phyloP scores from a whole-genome alignment of 37 sponge, comb jelly and placozoan genomes.

The Cliona cf. orientalis region DNA sequence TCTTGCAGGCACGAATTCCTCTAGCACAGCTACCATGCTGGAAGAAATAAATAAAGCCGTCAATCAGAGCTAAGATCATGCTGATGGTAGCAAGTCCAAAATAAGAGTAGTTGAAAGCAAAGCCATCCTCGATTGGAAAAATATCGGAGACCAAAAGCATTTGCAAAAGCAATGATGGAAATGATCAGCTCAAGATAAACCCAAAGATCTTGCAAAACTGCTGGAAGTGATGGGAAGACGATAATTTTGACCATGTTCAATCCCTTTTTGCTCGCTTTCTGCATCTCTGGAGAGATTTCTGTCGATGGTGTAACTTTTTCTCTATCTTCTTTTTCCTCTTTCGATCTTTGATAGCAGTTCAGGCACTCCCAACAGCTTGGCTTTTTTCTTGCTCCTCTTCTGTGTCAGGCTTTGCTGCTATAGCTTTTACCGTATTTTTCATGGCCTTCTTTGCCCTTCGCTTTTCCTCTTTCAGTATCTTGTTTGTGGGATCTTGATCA shows the following conservation, averaged over 20 bases:
- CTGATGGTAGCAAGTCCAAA: conserved; percentile 22
- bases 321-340: not conserved
- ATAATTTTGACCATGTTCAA: conserved; percentile 35
- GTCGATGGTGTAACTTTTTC: not conserved
- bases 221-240: conserved; percentile 35
- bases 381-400: not conserved
- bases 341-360: not conserved
- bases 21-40: conserved; percentile 12
- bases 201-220: conserved; percentile 37
- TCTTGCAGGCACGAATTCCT: not conserved
- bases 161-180: conserved; percentile 18
- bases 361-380: not conserved
- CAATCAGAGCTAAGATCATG: conserved; percentile 25
- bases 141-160: not conserved
- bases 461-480: too few relatives aligned
- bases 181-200: conserved; percentile 46
- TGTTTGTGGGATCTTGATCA: too few relatives aligned
- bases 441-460: not conserved
- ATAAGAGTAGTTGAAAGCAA: conserved; percentile 11
- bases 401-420: not conserved
- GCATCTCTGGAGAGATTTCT: conserved; percentile 1
- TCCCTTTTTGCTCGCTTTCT: conserved; percentile 31
- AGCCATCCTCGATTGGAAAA: not conserved
- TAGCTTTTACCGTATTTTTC: not conserved
- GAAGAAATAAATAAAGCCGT: conserved; percentile 40